A percentile compares a stretch with the other conserved stretches of the same genome.
phyloP scores from a whole-genome alignment of 1,140 invertebrate genomes.

The Aphaenogaster rudis region DNA sequence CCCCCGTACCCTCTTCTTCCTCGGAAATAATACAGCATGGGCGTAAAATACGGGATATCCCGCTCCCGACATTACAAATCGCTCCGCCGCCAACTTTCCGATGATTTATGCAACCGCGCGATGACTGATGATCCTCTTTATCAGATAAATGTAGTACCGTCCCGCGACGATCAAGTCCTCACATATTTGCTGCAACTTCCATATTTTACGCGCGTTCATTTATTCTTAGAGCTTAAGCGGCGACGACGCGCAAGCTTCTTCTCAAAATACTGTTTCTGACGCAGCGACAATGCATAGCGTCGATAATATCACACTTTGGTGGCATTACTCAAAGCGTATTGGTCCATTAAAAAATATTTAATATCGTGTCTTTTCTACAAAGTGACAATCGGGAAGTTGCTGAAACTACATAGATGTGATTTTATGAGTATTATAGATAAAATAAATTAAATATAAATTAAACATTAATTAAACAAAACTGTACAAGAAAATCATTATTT shows the following conservation, averaged over 20 bases:
- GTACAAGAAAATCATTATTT: too few species aligned
- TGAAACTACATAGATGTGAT: too few species aligned
- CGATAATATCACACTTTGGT: conserved; percentile 14
- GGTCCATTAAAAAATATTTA: background rate
- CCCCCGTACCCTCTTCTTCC: background rate
- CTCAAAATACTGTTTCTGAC: background rate
- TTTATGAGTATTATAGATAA: too few species aligned
- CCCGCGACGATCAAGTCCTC: conserved; percentile 49
- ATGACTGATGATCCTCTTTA: conserved; percentile 59
- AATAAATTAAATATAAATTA: too few species aligned
- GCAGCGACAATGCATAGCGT: background rate
- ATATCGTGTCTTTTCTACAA: background rate
- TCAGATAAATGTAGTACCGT: conserved; percentile 55
- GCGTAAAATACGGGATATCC: conserved; percentile 20
- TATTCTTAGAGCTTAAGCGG: conserved; percentile 32
- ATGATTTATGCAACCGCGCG: conserved; percentile 53
- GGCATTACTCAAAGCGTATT: background rate
- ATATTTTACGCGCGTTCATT: conserved; percentile 44
- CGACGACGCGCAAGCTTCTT: background rate
- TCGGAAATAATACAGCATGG: conserved; percentile 27
- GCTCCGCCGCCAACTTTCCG: conserved; percentile 51
- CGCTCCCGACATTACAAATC: conserved; percentile 41
- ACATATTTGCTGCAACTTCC: conserved; percentile 40
- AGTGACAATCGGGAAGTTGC: background rate
- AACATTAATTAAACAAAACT: too few species aligned